Evolutionary conservation across 2,797 vertebrate genomes (phyloP).

Genomic region (Danio albolineatus): DNA sequence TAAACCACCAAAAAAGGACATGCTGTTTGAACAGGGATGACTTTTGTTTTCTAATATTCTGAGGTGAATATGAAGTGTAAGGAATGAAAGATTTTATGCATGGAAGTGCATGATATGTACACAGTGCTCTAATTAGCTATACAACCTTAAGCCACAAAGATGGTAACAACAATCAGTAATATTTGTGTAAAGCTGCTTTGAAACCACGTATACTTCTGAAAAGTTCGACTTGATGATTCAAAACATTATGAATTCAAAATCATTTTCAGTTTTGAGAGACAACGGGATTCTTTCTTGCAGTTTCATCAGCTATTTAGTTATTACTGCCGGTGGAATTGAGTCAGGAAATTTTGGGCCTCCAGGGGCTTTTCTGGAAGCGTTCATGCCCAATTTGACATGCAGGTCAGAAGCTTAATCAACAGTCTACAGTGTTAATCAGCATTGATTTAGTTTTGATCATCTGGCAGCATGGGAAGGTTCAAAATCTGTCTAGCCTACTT

Average conservation of each 20-base stretch:
- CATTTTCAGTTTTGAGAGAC: not conserved
- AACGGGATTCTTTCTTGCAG: slow-evolving; percentile 15
- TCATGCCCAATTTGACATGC: slow-evolving; percentile 8
- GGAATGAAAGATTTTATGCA: not conserved
- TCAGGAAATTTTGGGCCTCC: not conserved
- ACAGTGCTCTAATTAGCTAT: too few species aligned
- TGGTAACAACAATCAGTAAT: too few species aligned
- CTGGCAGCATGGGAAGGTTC: not conserved
- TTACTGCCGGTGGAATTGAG: not conserved
- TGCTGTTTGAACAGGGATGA: not conserved
- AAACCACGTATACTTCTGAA: not conserved
- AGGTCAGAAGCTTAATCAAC: slow-evolving; percentile 9
- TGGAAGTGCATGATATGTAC: not conserved
- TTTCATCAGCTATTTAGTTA: slow-evolving; percentile 41
- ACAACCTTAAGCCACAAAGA: not conserved
- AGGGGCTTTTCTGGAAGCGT: not conserved
- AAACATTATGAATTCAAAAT: not conserved
- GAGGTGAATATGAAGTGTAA: not conserved
- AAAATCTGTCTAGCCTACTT: too few species aligned
- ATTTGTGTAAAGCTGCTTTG: too few species aligned
- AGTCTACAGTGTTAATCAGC: not conserved
- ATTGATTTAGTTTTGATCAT: not conserved
- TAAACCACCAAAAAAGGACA: slow-evolving; percentile 16
- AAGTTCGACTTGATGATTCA: not conserved
- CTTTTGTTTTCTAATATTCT: not conserved